Conservation (phyloP, 2,113 vertebrate genomes). For the Carassius auratus region DNA sequence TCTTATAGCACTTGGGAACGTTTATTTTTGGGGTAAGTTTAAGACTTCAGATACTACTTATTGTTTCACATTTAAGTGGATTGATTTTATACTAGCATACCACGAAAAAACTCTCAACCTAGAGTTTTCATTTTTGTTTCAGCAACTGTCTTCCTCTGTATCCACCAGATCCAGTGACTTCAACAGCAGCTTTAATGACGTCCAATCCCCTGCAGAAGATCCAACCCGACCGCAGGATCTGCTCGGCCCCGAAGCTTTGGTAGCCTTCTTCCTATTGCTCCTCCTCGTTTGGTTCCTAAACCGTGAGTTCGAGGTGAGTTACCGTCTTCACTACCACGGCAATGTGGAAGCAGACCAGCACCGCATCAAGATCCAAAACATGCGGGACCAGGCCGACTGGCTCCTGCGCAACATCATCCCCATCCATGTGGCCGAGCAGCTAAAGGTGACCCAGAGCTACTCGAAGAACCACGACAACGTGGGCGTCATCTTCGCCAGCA, state of each 20-base stretch:
- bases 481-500: constrained; percentile 94
- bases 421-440: constrained; percentile 93
- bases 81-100: not conserved
- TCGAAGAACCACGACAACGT: constrained; percentile 96
- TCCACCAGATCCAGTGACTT: constrained; percentile 54
- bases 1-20: constrained; percentile 65
- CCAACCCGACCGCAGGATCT: constrained; percentile 70
- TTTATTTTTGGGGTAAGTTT: constrained; percentile 67
- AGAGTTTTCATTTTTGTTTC: not conserved
- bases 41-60: not conserved
- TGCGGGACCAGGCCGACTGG: constrained; percentile 96
- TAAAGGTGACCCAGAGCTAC: constrained; percentile 96
- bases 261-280: constrained; percentile 88
- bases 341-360: constrained; percentile 94
- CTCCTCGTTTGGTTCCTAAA: constrained; percentile 97
- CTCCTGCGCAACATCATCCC: constrained; percentile 96
- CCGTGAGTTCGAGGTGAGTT: constrained; percentile 94
- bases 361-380: constrained; percentile 93
- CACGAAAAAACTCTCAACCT: not conserved
- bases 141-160: not conserved
- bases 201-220: not conserved
- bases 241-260: constrained; percentile 81
- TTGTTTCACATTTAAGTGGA: not conserved
- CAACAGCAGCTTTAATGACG: constrained; percentile 40
- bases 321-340: constrained; percentile 96